phyloP scores from a whole-genome alignment of 2,888 invertebrate species.

The Hemicrepidius hirtus region DNA sequence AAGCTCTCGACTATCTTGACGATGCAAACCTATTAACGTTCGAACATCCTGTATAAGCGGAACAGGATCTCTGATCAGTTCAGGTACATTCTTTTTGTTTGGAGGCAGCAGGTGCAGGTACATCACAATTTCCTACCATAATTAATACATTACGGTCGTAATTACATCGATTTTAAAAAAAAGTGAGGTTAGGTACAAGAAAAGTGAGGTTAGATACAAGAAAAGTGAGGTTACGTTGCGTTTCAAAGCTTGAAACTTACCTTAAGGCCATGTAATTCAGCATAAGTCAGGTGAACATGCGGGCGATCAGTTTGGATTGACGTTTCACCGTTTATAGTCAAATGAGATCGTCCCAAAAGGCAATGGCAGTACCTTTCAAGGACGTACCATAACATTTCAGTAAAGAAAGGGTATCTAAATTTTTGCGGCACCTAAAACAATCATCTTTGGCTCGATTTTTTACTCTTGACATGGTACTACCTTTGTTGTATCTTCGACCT shows the following conservation, averaged over 20 bases:
- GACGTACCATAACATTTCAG: constrained; percentile 99
- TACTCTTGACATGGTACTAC: too few species aligned
- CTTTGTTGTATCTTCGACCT: constrained; percentile 96
- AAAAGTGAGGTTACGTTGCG: neutral
- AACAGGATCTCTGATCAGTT: constrained; percentile 91
- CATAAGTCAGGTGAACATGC: constrained; percentile 86
- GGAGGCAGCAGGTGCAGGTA: constrained; percentile 93
- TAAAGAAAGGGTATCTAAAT: constrained; percentile 98
- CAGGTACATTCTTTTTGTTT: constrained; percentile 93
- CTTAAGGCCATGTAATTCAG: constrained; percentile 87
- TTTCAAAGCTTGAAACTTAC: constrained; percentile 64
- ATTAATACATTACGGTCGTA: too few species aligned
- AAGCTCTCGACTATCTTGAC: constrained; percentile 87
- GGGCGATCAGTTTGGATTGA: constrained; percentile 72
- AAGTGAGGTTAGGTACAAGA: neutral
- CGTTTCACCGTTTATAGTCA: constrained; percentile 73
- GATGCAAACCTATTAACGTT: constrained; percentile 90
- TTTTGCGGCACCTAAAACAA: constrained; percentile 90
- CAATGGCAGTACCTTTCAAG: constrained; percentile 93
- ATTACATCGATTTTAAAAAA: too few species aligned
- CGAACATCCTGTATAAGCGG: constrained; percentile 92
- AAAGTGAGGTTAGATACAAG: too few species aligned
- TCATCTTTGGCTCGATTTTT: neutral
- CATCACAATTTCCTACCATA: constrained; percentile 86
- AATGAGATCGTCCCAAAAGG: constrained; percentile 87